Evolutionary conservation across 2,113 vertebrate species (phyloP).

Genomic region (Scomber colias): DNA sequence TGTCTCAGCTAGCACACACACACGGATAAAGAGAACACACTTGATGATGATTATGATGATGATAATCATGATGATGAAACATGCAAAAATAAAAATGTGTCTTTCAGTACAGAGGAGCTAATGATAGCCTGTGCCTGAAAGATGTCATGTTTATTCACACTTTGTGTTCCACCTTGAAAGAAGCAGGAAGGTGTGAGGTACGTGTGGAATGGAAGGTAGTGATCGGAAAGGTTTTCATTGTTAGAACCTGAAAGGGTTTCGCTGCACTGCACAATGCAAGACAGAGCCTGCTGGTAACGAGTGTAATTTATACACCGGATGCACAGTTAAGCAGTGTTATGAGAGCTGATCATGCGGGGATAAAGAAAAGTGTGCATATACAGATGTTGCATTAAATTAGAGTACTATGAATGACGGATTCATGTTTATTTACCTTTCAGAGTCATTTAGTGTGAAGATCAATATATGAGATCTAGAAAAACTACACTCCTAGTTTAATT

Average conservation of each 20-base stretch:
- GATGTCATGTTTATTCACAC: background rate
- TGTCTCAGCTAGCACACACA: background rate
- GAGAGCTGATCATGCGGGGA: background rate
- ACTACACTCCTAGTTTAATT: too few species aligned
- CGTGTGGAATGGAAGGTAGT: background rate
- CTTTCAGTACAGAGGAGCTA: slow-evolving; percentile 7
- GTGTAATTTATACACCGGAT: slow-evolving; percentile 31
- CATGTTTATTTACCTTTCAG: too few species aligned
- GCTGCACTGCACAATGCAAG: background rate
- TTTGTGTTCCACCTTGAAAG: slow-evolving; percentile 1
- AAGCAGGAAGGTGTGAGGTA: background rate
- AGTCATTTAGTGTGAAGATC: too few species aligned
- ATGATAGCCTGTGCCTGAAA: slow-evolving; percentile 20
- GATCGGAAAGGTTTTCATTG: background rate
- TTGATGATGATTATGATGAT: slow-evolving; percentile 6
- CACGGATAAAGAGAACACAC: slow-evolving; percentile 13
- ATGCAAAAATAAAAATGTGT: slow-evolving; percentile 15
- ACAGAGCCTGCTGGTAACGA: slow-evolving; percentile 1
- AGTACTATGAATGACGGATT: background rate
- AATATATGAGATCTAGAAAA: too few species aligned
- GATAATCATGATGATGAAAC: slow-evolving; percentile 16
- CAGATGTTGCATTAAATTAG: background rate
- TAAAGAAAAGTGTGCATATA: slow-evolving; percentile 5
- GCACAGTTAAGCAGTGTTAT: slow-evolving; percentile 3
- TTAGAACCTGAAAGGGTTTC: slow-evolving; percentile 9